Evolutionary conservation across 92 coral and sea anemone species (phyloP), one percentile per base, ranked within the genome.

Genomic region (Heteractis magnifica): DNA sequence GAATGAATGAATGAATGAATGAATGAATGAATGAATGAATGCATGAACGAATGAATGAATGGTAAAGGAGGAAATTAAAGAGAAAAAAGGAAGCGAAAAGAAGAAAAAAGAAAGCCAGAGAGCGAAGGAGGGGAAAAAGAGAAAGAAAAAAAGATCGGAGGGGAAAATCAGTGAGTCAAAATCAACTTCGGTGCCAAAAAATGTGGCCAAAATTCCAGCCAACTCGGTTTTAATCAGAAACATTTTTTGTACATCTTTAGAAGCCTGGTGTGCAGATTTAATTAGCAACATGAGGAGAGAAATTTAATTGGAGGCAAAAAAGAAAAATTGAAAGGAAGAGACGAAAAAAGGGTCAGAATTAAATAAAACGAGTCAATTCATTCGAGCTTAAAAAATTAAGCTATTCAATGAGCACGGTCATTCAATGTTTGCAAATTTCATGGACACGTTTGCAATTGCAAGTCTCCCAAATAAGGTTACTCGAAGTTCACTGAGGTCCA

Each of bases 401-500:
- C 49, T 14, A 10, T 10, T 23, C 11, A 68, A 68, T n/a, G 49
- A 68, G 49, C 73, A 68, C 10, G 20, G 73, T 68, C 73, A 62
- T 16, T 13, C 59, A 62, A 18, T 68, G 14, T 21, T 53, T 8
- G 58, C 13, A 34, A 34, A 0, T 34, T 34, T 34, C 44, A 34
- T 34, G 44, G 44, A 34, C 3, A 34, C 44, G 44, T 34, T 0
- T 34, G 44, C 44, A 78, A n/a, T 34, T 56, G 51, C 48, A 9
- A 26, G 70, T 48, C 53, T 75, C 83, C 83, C 64, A 34, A 80
- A 13, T 64, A 80, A 74, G 83, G 48, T 18, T 14, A 16, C 71
- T 58, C 18, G 49, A 48, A 41, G 41, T 12, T 62, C 72, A 20
- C 53, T 15, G 79, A 76, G 60, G 55, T 41, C 83, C 51, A 80